Evolutionary conservation across 2,888 invertebrate genomes (phyloP).

Genomic region (Limenitis arthemis): DNA sequence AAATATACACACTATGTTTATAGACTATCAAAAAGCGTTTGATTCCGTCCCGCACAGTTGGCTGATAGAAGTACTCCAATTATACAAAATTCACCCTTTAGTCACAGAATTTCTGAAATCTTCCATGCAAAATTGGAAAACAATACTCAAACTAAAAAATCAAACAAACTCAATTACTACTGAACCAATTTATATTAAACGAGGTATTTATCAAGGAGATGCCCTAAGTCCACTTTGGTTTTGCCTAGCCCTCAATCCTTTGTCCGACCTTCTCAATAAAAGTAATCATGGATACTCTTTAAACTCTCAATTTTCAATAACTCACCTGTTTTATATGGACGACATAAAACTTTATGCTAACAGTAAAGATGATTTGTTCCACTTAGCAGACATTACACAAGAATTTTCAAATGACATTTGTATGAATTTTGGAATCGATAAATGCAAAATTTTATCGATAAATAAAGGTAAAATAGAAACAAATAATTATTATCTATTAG

Average conservation of each 20-base stretch:
- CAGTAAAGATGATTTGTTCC: background rate
- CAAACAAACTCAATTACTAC: no score
- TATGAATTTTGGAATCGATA: slow-evolving; percentile 7
- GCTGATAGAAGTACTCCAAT: slow-evolving; percentile 20
- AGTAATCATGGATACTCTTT: no score
- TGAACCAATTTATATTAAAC: no score
- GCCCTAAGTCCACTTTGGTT: no score
- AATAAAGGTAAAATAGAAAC: background rate
- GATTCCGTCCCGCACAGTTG: slow-evolving; percentile 26
- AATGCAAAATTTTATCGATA: slow-evolving; percentile 4
- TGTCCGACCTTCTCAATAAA: no score
- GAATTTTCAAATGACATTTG: slow-evolving; percentile 2
- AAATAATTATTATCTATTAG: background rate
- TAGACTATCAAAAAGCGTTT: slow-evolving; percentile 27
- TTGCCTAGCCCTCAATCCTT: no score
- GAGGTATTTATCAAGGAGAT: no score
- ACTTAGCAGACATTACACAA: slow-evolving; percentile 5
- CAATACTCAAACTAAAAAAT: no score
- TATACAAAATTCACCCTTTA: slow-evolving; percentile 23
- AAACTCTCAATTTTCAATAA: no score
- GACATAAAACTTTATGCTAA: slow-evolving; percentile 5
- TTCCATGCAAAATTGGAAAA: no score
- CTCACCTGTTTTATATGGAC: slow-evolving; percentile 7
- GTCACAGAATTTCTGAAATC: no score
- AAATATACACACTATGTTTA: slow-evolving; percentile 22